Conservation (phyloP, 2,797 vertebrate genomes). For the Heteromormyrus szaboi region DNA sequence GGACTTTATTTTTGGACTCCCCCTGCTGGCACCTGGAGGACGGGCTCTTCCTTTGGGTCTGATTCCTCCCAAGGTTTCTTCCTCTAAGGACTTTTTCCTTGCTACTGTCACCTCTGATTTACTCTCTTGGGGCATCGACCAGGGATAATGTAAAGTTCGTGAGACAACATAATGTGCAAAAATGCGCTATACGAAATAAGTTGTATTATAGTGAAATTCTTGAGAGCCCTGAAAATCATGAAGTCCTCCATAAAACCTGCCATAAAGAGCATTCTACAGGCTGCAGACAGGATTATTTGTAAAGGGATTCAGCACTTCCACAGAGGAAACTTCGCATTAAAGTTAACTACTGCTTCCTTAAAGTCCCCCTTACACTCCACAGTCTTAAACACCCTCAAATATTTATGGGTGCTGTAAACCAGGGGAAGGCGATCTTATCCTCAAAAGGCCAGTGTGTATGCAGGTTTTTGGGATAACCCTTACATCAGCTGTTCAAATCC, state of each 20-base stretch:
- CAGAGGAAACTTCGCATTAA: background rate
- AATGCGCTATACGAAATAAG: background rate
- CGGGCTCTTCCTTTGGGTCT: background rate
- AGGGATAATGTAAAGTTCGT: background rate
- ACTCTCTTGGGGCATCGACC: background rate
- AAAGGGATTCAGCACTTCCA: background rate
- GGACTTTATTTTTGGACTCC: background rate
- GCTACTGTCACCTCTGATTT: background rate
- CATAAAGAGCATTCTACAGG: background rate
- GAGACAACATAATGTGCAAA: background rate
- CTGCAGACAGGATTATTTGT: background rate
- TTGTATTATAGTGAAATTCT: background rate
- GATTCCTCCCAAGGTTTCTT: background rate
- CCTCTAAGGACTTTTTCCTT: background rate
- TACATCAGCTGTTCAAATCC: background rate
- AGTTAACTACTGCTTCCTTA: background rate
- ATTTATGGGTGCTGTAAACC: background rate
- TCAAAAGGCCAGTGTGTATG: background rate
- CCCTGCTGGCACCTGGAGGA: background rate
- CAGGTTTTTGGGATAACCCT: background rate
- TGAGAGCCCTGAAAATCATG: background rate
- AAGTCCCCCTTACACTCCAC: background rate
- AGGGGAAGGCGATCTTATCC: background rate
- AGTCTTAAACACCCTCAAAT: background rate
- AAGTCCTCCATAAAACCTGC: background rate